Evolutionary conservation across 1,140 invertebrate genomes (phyloP), one percentile per base, ranked within the genome.

Genomic region (Cyclina sinensis): DNA sequence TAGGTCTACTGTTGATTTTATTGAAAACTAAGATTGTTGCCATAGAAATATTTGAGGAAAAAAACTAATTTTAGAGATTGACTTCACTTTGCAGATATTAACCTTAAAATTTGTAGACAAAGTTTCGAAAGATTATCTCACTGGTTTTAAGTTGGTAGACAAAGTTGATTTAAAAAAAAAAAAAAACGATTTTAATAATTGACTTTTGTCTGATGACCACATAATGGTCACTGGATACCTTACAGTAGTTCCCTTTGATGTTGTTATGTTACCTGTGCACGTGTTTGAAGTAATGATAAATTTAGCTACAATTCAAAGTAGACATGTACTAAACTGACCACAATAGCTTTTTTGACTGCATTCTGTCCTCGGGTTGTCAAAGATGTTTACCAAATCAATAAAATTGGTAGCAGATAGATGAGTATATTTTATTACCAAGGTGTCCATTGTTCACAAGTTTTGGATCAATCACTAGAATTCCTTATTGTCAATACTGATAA

Each of bases 311-410:
- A 84, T 74, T 84, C 82, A 84, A n/a, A 3, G 4, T 54, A 43
- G 82, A 84, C 82, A 73, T 27, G 30, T 18, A 70, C 32, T 37
- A 70, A 37, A 70, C 65, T 70, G 65, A 70, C 65, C 65, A 70
- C 65, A 70, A 70, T 70, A 39, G 65, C 57, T 62, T 62, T 62
- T 62, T 62, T 62, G 57, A 79, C 48, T 54, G 43, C 30, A n/a
- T 14, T 9, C 79, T 81, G n/a, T 57, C 57, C 37, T 11, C 27
- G 32, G 21, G 79, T 37, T 43, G 37, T 43, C 51, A 57, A 30
- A 39, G 48, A 21, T 3, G n/a, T 81, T 81, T 62, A 62, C 39
- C 35, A 81, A 81, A 81, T 81, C 79, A 81, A 81, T 81, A 81
- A 59, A 62, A 81, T 30, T 5, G 14, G n/a, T n/a, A 30, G 21